phyloP scores from a whole-genome alignment of 2,888 invertebrate genomes.

The Drosophila rellima region DNA sequence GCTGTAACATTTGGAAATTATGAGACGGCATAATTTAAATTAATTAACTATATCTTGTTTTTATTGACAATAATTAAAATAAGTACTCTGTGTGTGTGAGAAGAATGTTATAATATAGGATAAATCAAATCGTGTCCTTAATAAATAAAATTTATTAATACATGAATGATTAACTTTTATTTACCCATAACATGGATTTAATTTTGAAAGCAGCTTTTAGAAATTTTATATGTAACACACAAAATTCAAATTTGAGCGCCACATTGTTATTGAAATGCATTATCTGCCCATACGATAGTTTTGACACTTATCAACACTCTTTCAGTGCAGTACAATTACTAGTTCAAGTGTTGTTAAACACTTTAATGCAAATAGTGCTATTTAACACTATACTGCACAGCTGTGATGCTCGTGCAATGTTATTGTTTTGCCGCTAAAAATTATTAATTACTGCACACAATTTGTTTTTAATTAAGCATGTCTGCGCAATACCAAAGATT shows the following conservation, averaged over 20 bases:
- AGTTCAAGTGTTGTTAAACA: neutral
- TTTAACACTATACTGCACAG: constrained; percentile 18
- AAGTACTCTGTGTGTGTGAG: no score
- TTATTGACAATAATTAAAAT: no score
- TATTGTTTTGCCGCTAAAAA: constrained; percentile 56
- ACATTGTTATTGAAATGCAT: neutral
- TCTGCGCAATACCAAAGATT: constrained; percentile 91
- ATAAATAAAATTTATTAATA: no score
- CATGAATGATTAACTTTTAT: no score
- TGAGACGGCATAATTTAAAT: no score
- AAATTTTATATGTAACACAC: neutral
- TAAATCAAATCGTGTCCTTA: no score
- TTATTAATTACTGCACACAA: constrained; percentile 18
- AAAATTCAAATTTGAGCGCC: neutral
- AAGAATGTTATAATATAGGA: no score
- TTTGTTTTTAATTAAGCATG: constrained; percentile 85
- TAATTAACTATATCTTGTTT: no score
- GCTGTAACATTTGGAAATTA: neutral
- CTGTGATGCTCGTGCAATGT: constrained; percentile 56
- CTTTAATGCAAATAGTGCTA: neutral
- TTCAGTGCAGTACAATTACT: constrained; percentile 16
- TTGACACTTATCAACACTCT: neutral
- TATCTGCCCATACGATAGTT: constrained; percentile 10
- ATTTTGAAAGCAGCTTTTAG: no score
- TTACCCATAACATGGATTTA: no score